phyloP scores from a whole-genome alignment of 2,888 invertebrate species.

The Dinocampus coccinellae region DNA sequence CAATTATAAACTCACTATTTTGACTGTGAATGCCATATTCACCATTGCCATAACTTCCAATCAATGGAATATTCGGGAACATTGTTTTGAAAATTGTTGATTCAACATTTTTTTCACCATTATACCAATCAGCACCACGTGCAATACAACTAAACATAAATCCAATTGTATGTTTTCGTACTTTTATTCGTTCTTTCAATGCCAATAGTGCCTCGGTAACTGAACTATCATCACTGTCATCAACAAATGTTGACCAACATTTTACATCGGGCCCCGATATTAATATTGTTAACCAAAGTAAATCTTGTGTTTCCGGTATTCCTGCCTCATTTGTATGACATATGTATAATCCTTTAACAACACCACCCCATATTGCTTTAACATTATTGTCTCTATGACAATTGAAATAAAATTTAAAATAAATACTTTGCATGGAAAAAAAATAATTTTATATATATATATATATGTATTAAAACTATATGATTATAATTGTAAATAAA shows the following conservation, averaged over 20 bases:
- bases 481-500: not conserved
- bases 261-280: slow-evolving; percentile 55
- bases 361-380: slow-evolving; percentile 55
- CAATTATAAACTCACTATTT: slow-evolving; percentile 46
- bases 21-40: slow-evolving; percentile 55
- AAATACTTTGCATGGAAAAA: not conserved
- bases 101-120: slow-evolving; percentile 51
- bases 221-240: slow-evolving; percentile 36
- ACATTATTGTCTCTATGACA: slow-evolving; percentile 29
- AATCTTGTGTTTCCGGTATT: slow-evolving; percentile 35
- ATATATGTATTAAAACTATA: no score
- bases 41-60: slow-evolving; percentile 61
- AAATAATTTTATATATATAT: no score
- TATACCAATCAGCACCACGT: slow-evolving; percentile 50
- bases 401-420: slow-evolving; percentile 7
- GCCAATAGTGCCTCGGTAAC: slow-evolving; percentile 51
- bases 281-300: slow-evolving; percentile 49
- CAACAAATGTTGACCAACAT: slow-evolving; percentile 59
- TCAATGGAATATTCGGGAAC: slow-evolving; percentile 60
- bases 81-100: slow-evolving; percentile 57
- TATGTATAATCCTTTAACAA: slow-evolving; percentile 47
- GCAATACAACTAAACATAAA: slow-evolving; percentile 63
- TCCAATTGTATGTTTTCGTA: slow-evolving; percentile 59
- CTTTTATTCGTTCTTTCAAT: slow-evolving; percentile 49
- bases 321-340: slow-evolving; percentile 42